Evolutionary conservation across 1,140 invertebrate species (phyloP), one percentile per base, ranked within the genome.

Genomic region (Aphidius gifuensis): DNA sequence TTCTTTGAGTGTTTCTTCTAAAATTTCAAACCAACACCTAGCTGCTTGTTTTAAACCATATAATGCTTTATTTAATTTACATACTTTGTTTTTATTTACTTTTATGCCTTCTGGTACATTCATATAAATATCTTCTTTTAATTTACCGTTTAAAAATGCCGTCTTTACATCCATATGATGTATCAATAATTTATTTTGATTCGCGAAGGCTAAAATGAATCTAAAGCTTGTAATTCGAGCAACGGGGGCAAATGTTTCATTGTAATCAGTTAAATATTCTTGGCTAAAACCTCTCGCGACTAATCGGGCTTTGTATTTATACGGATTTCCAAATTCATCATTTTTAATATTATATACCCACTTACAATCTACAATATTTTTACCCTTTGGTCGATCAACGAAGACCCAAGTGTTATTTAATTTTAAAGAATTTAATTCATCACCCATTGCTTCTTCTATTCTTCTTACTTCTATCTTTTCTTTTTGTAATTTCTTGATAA

Each of bases 231-330:
- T 16, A 16, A 16, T 16, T 16, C 16, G 16, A 16, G 16, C 16
- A 16, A 16, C 16, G 16, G 16, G 16, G 16, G 16, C 16, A 16
- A 16, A 16, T 16, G 16, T 16, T 16, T 16, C 16, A 16, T 16
- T 1, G 16, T 16, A 16, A 16, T 16, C 16, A 16, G 16, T 16
- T 16, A 16, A 16, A 16, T 16, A 16, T 16, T 16, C 16, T 1
- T 16, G 16, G 16, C 16, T 16, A 53, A 70, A 82, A 9, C 79
- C 80, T 62, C 72, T 71, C 7, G 76, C 77, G 16, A 82, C 75
- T 55, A 80, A 66, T 45, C 79, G 60, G 39, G 75, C 82, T 58
- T 79, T 82, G 68, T 78, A 74, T 57, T 64, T 68, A 39, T 65
- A 39, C 44, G 71, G 65, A 56, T 75, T 65, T 54, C 74, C 74